phyloP scores from a whole-genome alignment of 2,113 vertebrate species.

The Nansenia antarctica region DNA sequence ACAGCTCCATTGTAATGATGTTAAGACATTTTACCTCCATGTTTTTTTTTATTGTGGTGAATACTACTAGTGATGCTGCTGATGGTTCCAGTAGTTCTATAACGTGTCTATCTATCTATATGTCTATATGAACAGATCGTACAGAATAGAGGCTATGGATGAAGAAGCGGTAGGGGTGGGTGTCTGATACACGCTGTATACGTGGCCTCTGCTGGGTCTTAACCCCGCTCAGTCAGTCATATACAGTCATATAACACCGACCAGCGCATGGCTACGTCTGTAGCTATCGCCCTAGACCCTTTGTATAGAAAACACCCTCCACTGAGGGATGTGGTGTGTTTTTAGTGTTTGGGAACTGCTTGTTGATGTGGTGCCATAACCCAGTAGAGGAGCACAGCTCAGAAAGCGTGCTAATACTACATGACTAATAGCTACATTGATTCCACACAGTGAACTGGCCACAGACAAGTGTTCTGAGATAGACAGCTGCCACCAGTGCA shows the following conservation, averaged over 20 bases:
- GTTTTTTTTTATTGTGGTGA: neutral
- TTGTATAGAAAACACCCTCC: slow-evolving; percentile 9
- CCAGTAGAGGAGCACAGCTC: neutral
- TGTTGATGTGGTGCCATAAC: neutral
- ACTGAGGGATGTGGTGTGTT: slow-evolving; percentile 50
- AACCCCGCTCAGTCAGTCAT: slow-evolving; percentile 55
- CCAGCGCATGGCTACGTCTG: slow-evolving; percentile 47
- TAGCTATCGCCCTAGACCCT: neutral
- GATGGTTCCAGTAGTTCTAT: slow-evolving; percentile 9
- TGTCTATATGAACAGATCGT: slow-evolving; percentile 84
- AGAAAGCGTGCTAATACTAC: neutral
- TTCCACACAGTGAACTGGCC: neutral
- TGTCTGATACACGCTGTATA: slow-evolving; percentile 57
- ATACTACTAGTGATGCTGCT: neutral
- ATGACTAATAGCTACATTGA: neutral
- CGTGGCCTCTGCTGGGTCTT: slow-evolving; percentile 38
- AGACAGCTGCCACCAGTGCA: neutral
- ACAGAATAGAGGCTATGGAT: slow-evolving; percentile 76
- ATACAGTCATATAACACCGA: slow-evolving; percentile 16
- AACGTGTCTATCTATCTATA: slow-evolving; percentile 67
- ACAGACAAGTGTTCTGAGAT: neutral
- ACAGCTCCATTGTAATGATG: too few species aligned
- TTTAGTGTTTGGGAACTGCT: slow-evolving; percentile 21
- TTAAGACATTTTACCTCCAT: neutral
- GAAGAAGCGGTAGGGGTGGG: slow-evolving; percentile 75